Conservation (phyloP, 1,140 invertebrate genomes). For the Phenacoccus solenopsis region DNA sequence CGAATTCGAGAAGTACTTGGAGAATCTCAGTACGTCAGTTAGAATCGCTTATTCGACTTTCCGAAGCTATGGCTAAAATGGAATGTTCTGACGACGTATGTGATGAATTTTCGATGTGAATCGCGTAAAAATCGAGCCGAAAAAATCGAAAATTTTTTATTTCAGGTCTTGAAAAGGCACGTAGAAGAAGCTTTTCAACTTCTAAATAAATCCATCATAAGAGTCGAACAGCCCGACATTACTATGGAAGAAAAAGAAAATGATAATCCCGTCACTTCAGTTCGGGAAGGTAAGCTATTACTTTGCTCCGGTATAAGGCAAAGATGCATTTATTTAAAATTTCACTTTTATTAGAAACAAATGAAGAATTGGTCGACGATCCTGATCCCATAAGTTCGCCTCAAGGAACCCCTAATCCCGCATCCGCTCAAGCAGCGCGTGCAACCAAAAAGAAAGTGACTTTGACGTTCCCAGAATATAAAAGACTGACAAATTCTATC, state of each 20-base stretch:
- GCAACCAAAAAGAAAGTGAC: slow-evolving; percentile 57
- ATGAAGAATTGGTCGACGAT: neutral
- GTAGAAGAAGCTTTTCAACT: slow-evolving; percentile 85
- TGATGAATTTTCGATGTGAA: neutral
- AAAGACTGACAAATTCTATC: slow-evolving; percentile 80
- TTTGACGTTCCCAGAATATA: slow-evolving; percentile 91
- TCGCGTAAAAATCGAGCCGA: neutral
- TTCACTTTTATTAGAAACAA: neutral
- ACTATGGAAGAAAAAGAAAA: slow-evolving; percentile 56
- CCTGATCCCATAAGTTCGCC: no score
- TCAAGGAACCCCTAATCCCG: slow-evolving; percentile 19
- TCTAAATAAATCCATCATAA: slow-evolving; percentile 95
- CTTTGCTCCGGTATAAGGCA: no score
- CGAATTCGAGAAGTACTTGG: slow-evolving; percentile 64
- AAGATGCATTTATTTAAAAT: neutral
- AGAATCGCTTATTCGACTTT: slow-evolving; percentile 91
- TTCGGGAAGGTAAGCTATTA: slow-evolving; percentile 18
- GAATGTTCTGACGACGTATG: slow-evolving; percentile 80
- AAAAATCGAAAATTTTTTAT: slow-evolving; percentile 15
- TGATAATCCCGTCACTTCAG: slow-evolving; percentile 25
- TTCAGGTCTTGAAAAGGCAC: slow-evolving; percentile 56
- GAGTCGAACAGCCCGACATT: slow-evolving; percentile 95
- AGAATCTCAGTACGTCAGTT: slow-evolving; percentile 97
- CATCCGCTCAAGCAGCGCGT: slow-evolving; percentile 29
- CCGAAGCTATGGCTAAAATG: slow-evolving; percentile 92